phyloP scores from a whole-genome alignment of 1,140 invertebrate genomes.

The Monochamus saltuarius region DNA sequence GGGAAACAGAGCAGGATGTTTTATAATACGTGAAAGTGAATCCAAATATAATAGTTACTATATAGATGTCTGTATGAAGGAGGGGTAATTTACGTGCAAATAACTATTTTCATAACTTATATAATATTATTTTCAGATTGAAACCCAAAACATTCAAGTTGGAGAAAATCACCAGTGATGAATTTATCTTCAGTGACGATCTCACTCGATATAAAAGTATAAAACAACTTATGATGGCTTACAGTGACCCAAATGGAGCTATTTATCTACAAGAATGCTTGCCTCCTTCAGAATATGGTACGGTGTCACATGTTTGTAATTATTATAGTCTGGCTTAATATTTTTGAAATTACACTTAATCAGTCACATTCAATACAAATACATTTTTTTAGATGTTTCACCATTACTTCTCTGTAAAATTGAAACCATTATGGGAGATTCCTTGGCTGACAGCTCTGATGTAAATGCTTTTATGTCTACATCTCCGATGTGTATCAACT shows the following conservation, averaged over 20 bases:
- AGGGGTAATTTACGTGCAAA: slow-evolving; percentile 54
- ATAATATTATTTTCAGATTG: slow-evolving; percentile 50
- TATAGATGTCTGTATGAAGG: slow-evolving; percentile 76
- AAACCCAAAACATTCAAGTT: slow-evolving; percentile 73
- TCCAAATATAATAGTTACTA: slow-evolving; percentile 74
- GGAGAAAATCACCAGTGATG: slow-evolving; percentile 53
- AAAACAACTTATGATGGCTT: slow-evolving; percentile 61
- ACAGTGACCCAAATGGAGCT: slow-evolving; percentile 59
- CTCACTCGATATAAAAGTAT: slow-evolving; percentile 61
- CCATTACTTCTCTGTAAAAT: slow-evolving; percentile 68
- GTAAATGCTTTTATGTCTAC: slow-evolving; percentile 51
- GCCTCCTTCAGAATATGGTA: slow-evolving; percentile 84
- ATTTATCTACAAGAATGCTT: slow-evolving; percentile 73
- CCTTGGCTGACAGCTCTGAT: slow-evolving; percentile 52
- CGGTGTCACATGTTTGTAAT: slow-evolving; percentile 22
- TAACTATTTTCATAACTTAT: neutral
- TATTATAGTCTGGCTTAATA: too few species aligned
- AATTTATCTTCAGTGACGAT: slow-evolving; percentile 57
- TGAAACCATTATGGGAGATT: slow-evolving; percentile 50
- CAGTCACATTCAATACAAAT: slow-evolving; percentile 3
- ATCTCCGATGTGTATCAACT: slow-evolving; percentile 60
- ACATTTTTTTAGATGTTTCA: slow-evolving; percentile 65
- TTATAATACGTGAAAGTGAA: slow-evolving; percentile 79
- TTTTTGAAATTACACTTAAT: neutral
- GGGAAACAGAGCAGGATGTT: slow-evolving; percentile 72